These are phyloP conservation scores for Netelia fuscicornis DNA, from an alignment of 2,888 invertebrate species.

Conservation along the genomic window DNA sequence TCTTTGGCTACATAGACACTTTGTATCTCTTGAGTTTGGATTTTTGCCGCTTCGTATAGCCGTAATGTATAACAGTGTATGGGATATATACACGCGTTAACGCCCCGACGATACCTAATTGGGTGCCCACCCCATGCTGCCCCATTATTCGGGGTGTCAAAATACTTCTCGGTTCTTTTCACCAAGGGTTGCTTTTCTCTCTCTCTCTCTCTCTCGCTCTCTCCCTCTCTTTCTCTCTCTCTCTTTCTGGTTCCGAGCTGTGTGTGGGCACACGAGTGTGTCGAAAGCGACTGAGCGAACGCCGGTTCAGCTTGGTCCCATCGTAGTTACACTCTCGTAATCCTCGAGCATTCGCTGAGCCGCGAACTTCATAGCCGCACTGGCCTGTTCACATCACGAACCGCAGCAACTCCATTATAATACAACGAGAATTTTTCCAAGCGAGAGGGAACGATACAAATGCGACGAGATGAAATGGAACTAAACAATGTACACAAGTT, in stretches of 20 bases:
- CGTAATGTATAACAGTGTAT: slow-evolving; percentile 53
- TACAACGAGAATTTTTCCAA: slow-evolving; percentile 43
- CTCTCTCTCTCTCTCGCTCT: slow-evolving; percentile 54
- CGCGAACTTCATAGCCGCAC: slow-evolving; percentile 42
- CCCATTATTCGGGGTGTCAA: slow-evolving; percentile 84
- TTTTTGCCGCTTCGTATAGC: slow-evolving; percentile 71
- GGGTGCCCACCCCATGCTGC: slow-evolving; percentile 83
- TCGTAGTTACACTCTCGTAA: slow-evolving; percentile 50
- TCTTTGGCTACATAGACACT: slow-evolving; percentile 74
- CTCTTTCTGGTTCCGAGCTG: slow-evolving; percentile 29
- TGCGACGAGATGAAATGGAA: slow-evolving; percentile 63
- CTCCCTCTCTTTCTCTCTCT: slow-evolving; percentile 39
- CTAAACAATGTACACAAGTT: slow-evolving; percentile 68
- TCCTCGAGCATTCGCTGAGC: slow-evolving; percentile 60
- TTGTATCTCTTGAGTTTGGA: slow-evolving; percentile 77
- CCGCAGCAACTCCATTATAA: slow-evolving; percentile 57
- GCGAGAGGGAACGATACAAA: slow-evolving; percentile 70
- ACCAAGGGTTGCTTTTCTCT: slow-evolving; percentile 59
- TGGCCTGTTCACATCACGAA: slow-evolving; percentile 40
- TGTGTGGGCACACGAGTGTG: slow-evolving; percentile 64
- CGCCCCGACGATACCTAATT: slow-evolving; percentile 82
- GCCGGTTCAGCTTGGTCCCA: slow-evolving; percentile 43
- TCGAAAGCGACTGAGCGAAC: slow-evolving; percentile 49
- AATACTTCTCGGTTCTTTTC: slow-evolving; percentile 79
- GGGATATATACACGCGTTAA: slow-evolving; percentile 72